phyloP scores from a whole-genome alignment of 2,888 invertebrate genomes.

The Prenolepis imparis region DNA sequence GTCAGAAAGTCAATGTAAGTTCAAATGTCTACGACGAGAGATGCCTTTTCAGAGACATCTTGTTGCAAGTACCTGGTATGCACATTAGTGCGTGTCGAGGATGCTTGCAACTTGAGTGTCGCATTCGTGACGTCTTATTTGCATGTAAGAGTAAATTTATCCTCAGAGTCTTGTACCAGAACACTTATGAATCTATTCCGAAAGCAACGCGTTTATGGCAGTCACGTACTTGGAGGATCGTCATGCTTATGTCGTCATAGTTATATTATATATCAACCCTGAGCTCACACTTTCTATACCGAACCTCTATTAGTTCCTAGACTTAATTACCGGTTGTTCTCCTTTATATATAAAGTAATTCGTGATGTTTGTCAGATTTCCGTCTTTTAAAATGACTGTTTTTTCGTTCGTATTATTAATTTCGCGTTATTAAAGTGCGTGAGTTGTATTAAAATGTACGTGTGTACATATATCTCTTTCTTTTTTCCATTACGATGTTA shows the following conservation, averaged over 20 bases:
- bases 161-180: constrained; percentile 58
- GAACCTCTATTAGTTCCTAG: constrained; percentile 47
- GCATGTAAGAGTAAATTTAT: constrained; percentile 74
- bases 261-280: constrained; percentile 36
- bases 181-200: constrained; percentile 4
- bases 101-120: constrained; percentile 70
- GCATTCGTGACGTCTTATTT: constrained; percentile 76
- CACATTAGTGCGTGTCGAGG: constrained; percentile 59
- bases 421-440: constrained; percentile 32
- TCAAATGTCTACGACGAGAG: constrained; percentile 31
- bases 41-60: constrained; percentile 41
- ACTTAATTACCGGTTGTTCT: constrained; percentile 56
- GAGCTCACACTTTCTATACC: background rate
- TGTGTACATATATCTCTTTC: background rate
- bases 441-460: constrained; percentile 36
- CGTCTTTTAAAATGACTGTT: background rate
- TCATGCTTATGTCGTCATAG: constrained; percentile 62
- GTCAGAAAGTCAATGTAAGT: background rate
- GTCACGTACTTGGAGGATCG: constrained; percentile 69
- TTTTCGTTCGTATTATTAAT: constrained; percentile 29
- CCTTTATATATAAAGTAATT: background rate
- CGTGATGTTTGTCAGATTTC: constrained; percentile 5
- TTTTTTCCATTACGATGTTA: constrained; percentile 37
- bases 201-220: constrained; percentile 43
- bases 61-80: constrained; percentile 67